Evolutionary conservation across 1,140 invertebrate genomes (phyloP), one percentile per base, ranked within the genome.

Genomic region (Scaptomyza montana): DNA sequence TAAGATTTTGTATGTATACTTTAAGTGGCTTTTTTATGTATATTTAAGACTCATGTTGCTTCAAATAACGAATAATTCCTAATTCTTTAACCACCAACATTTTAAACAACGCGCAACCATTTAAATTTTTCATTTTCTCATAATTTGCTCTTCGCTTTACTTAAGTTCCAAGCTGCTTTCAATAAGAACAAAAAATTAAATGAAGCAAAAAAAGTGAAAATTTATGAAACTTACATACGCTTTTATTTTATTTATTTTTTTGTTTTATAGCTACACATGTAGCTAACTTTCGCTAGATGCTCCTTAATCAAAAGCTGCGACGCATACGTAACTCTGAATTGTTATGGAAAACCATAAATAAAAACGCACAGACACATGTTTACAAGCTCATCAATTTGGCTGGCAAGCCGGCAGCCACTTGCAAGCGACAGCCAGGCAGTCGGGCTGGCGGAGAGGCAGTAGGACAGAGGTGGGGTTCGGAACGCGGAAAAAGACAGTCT

Each of bases 311-410:
- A 77, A 70, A 78, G 75, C 78, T 82, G 71, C 75, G 75, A 73
- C 78, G 78, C 82, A 86, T 87, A 87, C 87, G 82, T 77, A 79
- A 71, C 84, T 68, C 68, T 55, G 82, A 71, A 87, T 82, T 87
- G 84, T 87, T 87, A 89, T 87, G 82, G 84, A 87, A 89, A 87
- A 78, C 82, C 82, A 87, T 87, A 87, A 87, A 87, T 87, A 89
- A 86, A 78, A 62, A 78, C 84, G 61, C 78, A 82, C 84, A 82
- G 78, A 89, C 82, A 87, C 79, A 87, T 89, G 82, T 87, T 87
- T 87, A 87, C 82, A 82, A 55, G 82, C 82, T 87, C 82, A 89
- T 87, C 82, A 87, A 87, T 87, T 87, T 82, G 36, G 45, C 71
- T 57, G 28, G 55, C 78, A 74, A 45, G 19, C 30, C 61, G 33